A percentile compares a stretch with the other conserved stretches of the same genome.
phyloP scores from a whole-genome alignment of 2,113 vertebrate species.

The Clinocottus analis region DNA sequence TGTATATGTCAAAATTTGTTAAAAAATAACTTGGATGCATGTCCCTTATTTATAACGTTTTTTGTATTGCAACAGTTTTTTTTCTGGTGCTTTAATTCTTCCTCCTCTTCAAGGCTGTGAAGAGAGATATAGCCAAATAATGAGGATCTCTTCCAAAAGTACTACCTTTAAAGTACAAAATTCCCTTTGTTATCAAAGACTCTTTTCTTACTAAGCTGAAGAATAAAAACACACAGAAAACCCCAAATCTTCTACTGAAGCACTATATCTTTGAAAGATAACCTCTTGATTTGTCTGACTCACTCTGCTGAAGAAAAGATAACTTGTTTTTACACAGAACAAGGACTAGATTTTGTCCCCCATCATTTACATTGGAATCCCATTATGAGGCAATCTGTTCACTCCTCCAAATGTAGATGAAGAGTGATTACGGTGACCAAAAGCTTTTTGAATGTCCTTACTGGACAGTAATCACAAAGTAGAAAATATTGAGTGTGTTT shows the following conservation, averaged over 20 bases:
- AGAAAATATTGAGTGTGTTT: background rate
- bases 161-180: background rate
- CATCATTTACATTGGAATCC: background rate
- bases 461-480: background rate
- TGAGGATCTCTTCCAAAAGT: background rate
- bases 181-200: background rate
- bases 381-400: background rate
- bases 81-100: background rate
- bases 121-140: conserved; percentile 2
- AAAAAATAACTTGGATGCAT: background rate
- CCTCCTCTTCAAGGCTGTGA: too few relatives aligned
- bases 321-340: background rate
- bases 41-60: too few relatives aligned
- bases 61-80: too few relatives aligned
- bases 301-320: background rate
- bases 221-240: background rate
- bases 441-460: background rate
- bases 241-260: background rate
- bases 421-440: background rate
- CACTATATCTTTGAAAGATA: background rate
- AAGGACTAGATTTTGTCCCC: background rate
- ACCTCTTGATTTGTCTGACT: background rate
- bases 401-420: background rate
- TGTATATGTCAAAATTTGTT: background rate
- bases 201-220: background rate